Evolutionary conservation across 2,888 invertebrate genomes (phyloP).

Genomic region (Vannuccia rotundouncinata): DNA sequence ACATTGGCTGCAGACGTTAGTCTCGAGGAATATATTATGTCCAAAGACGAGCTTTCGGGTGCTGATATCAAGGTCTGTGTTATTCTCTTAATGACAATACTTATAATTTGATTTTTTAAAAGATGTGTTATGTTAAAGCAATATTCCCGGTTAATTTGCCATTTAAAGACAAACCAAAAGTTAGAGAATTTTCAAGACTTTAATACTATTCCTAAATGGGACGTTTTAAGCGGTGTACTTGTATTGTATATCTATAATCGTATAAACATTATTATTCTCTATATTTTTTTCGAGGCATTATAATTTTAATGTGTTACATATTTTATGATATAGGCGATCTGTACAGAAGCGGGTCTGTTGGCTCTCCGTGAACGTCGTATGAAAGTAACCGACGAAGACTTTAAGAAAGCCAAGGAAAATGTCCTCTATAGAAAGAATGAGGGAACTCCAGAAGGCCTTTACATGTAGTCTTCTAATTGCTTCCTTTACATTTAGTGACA

Average conservation of each 20-base stretch:
- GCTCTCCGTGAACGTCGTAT: slow-evolving; percentile 92
- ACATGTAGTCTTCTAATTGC: slow-evolving; percentile 64
- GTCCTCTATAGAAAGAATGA: slow-evolving; percentile 97
- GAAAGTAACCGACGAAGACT: slow-evolving; percentile 99
- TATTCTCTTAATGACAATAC: no score
- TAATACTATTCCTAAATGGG: no score
- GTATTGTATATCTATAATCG: background rate
- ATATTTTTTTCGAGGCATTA: background rate
- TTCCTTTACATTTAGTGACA: no score
- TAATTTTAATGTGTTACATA: background rate
- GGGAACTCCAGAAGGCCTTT: slow-evolving; percentile 96
- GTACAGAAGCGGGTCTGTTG: slow-evolving; percentile 97
- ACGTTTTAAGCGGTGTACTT: background rate
- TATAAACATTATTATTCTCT: slow-evolving; percentile 27
- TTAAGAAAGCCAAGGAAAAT: slow-evolving; percentile 97
- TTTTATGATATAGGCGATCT: slow-evolving; percentile 87
- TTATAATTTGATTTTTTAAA: no score
- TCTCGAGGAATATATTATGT: slow-evolving; percentile 91
- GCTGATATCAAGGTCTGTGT: slow-evolving; percentile 59
- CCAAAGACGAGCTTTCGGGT: slow-evolving; percentile 97
- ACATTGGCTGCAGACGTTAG: slow-evolving; percentile 93
- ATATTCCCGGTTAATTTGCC: no score
- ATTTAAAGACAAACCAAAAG: no score
- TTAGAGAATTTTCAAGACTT: no score
- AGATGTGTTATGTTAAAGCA: no score